These are phyloP conservation scores for Eristalis tenax DNA, from an alignment of 2,888 invertebrate genomes.

Conservation along the genomic window DNA sequence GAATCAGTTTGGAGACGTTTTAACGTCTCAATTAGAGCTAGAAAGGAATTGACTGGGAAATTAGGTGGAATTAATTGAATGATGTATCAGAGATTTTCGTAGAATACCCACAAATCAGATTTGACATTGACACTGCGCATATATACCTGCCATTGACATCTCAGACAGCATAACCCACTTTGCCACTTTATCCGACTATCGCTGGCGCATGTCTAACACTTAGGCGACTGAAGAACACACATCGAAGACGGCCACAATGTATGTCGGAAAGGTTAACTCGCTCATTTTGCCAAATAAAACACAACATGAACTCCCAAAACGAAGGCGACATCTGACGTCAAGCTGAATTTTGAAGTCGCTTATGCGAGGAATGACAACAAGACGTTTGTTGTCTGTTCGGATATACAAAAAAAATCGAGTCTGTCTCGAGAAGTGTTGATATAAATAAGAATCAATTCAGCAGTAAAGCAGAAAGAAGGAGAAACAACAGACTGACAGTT, in stretches of 20 bases:
- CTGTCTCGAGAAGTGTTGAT: background rate
- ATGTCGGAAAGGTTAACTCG: slow-evolving; percentile 13
- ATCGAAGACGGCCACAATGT: slow-evolving; percentile 7
- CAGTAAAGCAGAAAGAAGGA: background rate
- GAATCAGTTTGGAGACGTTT: background rate
- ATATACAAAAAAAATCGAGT: background rate
- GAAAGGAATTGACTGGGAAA: background rate
- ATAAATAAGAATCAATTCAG: background rate
- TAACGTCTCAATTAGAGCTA: background rate
- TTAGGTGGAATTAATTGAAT: background rate
- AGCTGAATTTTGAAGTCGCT: background rate
- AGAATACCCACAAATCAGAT: background rate
- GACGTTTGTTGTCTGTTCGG: background rate
- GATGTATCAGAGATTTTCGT: background rate
- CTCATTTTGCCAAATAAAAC: background rate
- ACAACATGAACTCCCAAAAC: background rate
- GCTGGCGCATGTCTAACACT: background rate
- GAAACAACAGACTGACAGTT: background rate
- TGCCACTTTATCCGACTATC: background rate
- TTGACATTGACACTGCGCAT: background rate
- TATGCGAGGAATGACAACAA: no score
- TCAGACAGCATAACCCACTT: background rate
- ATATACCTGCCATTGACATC: background rate
- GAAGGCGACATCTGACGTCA: background rate
- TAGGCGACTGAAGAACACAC: slow-evolving; percentile 6